A percentile compares a stretch with the other conserved stretches of the same genome.
phyloP scores from a whole-genome alignment of 2,888 invertebrate genomes.

The Hymenopus coronatus region DNA sequence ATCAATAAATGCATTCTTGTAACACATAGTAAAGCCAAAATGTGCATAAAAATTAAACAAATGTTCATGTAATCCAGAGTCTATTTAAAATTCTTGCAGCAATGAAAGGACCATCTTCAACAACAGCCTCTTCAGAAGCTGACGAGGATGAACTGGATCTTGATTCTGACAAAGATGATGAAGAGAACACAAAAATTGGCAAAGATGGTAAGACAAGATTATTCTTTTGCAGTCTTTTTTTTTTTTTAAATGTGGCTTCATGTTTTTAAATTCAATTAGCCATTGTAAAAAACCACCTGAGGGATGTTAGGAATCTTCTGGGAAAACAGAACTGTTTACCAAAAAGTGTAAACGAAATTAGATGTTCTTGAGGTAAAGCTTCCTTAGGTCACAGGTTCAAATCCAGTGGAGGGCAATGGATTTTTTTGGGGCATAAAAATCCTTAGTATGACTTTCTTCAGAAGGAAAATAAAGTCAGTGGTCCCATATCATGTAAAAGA shows the following conservation, averaged over 20 bases:
- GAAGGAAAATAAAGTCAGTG: no score
- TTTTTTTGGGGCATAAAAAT: no score
- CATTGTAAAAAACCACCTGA: not conserved
- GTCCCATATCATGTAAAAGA: no score
- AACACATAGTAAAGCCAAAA: no score
- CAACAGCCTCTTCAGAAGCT: constrained; percentile 38
- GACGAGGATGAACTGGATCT: constrained; percentile 41
- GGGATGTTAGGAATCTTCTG: not conserved
- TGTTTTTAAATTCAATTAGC: not conserved
- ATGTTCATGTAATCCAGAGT: not conserved
- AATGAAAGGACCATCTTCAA: constrained; percentile 11
- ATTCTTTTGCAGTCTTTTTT: not conserved
- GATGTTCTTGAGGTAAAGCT: no score
- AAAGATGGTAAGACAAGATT: constrained; percentile 43
- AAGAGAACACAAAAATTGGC: constrained; percentile 42
- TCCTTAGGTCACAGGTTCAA: no score
- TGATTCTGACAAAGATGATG: constrained; percentile 43
- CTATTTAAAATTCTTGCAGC: not conserved
- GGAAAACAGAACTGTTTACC: no score
- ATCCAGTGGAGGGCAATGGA: no score
- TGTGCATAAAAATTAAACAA: no score
- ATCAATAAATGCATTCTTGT: no score
- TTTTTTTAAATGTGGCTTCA: not conserved
- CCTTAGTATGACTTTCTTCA: no score
- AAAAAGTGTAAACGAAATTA: no score